Percentiles rank a stretch among this genome's conserved stretches.
These are phyloP conservation scores for Aspidiotus destructor DNA, from an alignment of 2,888 invertebrate species.

Conservation along the genomic window DNA sequence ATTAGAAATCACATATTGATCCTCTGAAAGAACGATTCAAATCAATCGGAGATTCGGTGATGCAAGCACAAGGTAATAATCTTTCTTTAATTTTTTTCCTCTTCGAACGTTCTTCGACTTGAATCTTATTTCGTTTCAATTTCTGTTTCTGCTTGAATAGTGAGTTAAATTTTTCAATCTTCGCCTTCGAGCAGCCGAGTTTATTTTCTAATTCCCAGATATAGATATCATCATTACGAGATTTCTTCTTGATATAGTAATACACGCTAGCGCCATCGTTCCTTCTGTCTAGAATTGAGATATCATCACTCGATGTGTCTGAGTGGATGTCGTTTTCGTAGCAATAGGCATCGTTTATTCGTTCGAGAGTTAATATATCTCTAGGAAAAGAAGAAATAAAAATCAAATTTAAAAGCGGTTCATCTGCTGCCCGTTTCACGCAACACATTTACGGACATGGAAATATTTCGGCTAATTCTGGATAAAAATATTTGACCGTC, in stretches of 20 bases:
- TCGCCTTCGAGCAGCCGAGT: neutral
- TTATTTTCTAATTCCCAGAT: neutral
- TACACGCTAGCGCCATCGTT: neutral
- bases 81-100: neutral
- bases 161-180: neutral
- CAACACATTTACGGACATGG: too few relatives aligned
- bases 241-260: neutral
- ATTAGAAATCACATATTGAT: conserved; percentile 1
- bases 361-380: neutral
- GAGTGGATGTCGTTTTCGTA: neutral
- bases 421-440: too few relatives aligned
- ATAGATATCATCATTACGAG: neutral
- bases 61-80: neutral
- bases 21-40: conserved; percentile 8
- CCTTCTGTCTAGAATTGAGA: conserved; percentile 2
- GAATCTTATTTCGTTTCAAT: neutral
- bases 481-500: too few relatives aligned
- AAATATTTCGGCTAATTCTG: too few relatives aligned
- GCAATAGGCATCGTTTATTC: neutral
- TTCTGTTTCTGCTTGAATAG: conserved; percentile 2
- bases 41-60: conserved; percentile 2
- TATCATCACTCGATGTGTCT: too few relatives aligned
- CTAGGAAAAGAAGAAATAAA: neutral
- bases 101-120: neutral
- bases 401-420: too few relatives aligned